phyloP scores from a whole-genome alignment of 2,113 vertebrate species.

The Eulacestoma nigropectus region DNA sequence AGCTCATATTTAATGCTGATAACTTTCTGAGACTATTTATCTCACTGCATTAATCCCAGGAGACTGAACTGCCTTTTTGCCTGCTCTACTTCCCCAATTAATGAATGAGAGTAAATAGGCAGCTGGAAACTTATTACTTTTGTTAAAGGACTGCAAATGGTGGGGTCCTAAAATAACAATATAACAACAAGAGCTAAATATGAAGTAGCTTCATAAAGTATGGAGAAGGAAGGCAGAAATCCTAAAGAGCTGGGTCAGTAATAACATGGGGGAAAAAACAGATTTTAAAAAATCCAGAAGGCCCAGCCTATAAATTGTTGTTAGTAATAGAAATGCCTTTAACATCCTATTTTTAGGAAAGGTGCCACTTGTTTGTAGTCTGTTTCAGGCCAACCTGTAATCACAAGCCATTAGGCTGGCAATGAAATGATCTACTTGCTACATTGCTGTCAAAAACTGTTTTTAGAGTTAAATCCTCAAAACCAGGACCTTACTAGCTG shows the following conservation, averaged over 20 bases:
- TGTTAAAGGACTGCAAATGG: not conserved
- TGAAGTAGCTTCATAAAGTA: not conserved
- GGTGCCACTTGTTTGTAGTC: not conserved
- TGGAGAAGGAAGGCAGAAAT: not conserved
- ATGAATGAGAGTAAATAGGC: not conserved
- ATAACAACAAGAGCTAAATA: not conserved
- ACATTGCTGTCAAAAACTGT: not conserved
- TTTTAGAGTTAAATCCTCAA: not conserved
- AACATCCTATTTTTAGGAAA: not conserved
- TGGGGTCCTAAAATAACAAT: not conserved
- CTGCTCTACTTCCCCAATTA: not conserved
- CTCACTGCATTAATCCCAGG: not conserved
- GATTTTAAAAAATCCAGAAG: not conserved
- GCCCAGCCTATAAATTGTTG: not conserved
- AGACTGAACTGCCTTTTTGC: not conserved
- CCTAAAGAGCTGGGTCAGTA: not conserved
- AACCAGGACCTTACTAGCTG: not conserved
- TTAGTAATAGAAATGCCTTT: not conserved
- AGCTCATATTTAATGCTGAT: not conserved
- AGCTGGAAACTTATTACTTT: not conserved
- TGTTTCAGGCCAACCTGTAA: not conserved
- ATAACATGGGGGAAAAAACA: not conserved
- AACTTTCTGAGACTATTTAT: not conserved
- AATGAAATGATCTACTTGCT: not conserved
- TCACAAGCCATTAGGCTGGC: not conserved